A percentile compares a stretch with the other conserved stretches of the same genome.
Evolutionary conservation across 1,140 invertebrate genomes (phyloP).

Genomic region (Trissolcus basalis): DNA sequence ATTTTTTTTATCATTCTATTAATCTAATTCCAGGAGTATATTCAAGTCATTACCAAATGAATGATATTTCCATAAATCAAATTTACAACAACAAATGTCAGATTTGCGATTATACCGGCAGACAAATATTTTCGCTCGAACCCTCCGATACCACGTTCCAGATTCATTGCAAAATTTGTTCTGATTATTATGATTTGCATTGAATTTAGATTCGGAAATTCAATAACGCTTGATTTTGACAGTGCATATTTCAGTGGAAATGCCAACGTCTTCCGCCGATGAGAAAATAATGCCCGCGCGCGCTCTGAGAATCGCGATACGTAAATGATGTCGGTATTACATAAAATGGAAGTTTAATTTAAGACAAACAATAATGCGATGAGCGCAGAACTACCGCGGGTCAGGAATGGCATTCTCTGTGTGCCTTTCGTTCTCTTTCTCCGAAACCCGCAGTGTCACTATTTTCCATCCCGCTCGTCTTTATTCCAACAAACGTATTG

Average conservation of each 20-base stretch:
- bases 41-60: too few species aligned
- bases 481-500: constrained; percentile 68
- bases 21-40: too few species aligned
- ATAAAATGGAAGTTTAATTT: constrained; percentile 75
- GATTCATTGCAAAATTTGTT: constrained; percentile 2
- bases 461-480: constrained; percentile 39
- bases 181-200: constrained; percentile 26
- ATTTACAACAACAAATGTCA: too few species aligned
- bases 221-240: constrained; percentile 14
- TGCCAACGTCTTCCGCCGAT: constrained; percentile 46
- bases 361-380: constrained; percentile 74
- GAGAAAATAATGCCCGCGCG: constrained; percentile 61
- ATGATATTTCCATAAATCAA: too few species aligned
- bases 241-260: constrained; percentile 25
- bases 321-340: constrained; percentile 68
- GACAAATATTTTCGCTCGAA: too few species aligned
- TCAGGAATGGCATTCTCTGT: constrained; percentile 70
- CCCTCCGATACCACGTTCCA: too few species aligned
- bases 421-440: constrained; percentile 55
- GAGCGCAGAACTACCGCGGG: constrained; percentile 66
- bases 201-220: constrained; percentile 17
- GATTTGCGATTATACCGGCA: too few species aligned
- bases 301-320: constrained; percentile 64
- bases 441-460: constrained; percentile 38
- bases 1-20: neutral